A percentile compares a stretch with the other conserved stretches of the same genome.
Evolutionary conservation across 2,113 vertebrate species (phyloP).

Genomic region (Piprites chloris): DNA sequence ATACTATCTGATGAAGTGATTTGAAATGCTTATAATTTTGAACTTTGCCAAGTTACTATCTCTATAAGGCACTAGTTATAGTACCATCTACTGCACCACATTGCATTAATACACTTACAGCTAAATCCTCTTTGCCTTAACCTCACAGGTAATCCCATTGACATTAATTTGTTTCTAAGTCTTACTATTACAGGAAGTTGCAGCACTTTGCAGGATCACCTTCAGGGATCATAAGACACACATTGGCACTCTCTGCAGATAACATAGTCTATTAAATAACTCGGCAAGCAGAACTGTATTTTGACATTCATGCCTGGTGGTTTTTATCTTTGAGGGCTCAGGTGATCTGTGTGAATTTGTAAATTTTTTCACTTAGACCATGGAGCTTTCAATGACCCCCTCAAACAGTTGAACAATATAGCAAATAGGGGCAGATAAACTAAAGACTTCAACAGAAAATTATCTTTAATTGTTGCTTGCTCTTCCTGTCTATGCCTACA

Average conservation of each 20-base stretch:
- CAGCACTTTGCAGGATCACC: not conserved
- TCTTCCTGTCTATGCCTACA: not conserved
- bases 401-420: not conserved
- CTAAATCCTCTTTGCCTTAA: constrained; percentile 19
- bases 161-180: not conserved
- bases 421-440: not conserved
- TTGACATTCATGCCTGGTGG: not conserved
- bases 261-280: not conserved
- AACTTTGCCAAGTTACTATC: not conserved
- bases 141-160: constrained; percentile 27
- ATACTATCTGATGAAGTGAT: not conserved
- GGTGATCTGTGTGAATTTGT: not conserved
- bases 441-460: not conserved
- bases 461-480: not conserved
- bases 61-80: not conserved
- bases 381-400: not conserved
- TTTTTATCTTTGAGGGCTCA: not conserved
- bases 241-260: not conserved
- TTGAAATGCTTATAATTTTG: not conserved
- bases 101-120: not conserved
- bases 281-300: not conserved
- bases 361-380: not conserved
- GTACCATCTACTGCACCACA: not conserved
- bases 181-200: not conserved
- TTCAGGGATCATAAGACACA: constrained; percentile 29